phyloP scores from a whole-genome alignment of 1,140 invertebrate genomes.

The Drosophila paulistorum region DNA sequence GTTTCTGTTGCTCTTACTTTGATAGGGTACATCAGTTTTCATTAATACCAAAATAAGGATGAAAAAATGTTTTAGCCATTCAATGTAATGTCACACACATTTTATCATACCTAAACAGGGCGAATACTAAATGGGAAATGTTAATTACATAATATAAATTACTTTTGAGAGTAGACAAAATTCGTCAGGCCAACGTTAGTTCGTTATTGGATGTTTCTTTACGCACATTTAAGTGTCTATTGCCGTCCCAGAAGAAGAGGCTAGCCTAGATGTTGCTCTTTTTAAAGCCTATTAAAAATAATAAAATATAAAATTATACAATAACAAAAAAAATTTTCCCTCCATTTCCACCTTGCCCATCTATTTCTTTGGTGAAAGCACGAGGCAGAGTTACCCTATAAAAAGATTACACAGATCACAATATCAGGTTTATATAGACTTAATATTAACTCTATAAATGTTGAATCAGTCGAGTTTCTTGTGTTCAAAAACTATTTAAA shows the following conservation, averaged over 20 bases:
- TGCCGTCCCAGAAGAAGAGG: background rate
- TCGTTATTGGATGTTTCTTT: no score
- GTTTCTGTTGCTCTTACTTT: background rate
- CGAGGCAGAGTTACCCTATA: constrained; percentile 7
- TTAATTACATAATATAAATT: no score
- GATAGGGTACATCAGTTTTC: background rate
- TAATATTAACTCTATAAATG: no score
- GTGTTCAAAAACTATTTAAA: no score
- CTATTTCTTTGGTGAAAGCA: constrained; percentile 40
- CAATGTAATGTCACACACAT: no score
- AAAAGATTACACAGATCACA: background rate
- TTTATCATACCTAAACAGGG: no score
- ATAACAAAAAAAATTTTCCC: constrained; percentile 59
- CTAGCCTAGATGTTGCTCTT: constrained; percentile 24
- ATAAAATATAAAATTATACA: constrained; percentile 48
- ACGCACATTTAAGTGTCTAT: background rate
- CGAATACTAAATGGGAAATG: no score
- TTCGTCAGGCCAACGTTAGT: background rate
- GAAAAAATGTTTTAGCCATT: no score
- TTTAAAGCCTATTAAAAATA: constrained; percentile 53
- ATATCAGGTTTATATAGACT: no score
- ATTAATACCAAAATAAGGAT: no score
- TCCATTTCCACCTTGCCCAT: constrained; percentile 50
- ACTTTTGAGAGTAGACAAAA: background rate
- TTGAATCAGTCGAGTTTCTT: no score